These are phyloP conservation scores for Cylindroiulus punctatus DNA, from an alignment of 2,888 invertebrate species.

Conservation along the genomic window DNA sequence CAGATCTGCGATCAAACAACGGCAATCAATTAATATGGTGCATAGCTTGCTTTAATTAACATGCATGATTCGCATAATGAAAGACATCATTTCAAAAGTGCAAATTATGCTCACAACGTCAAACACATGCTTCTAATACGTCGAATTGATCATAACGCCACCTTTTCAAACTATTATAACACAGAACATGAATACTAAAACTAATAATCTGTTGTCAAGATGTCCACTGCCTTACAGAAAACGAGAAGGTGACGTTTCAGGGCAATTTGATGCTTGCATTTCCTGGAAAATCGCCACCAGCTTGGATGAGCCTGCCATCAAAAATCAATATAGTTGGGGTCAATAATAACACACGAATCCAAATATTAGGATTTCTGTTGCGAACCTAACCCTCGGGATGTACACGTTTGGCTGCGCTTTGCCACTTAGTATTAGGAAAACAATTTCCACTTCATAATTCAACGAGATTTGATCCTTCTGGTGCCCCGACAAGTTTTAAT, in stretches of 20 bases:
- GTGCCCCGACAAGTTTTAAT: not conserved
- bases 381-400: not conserved
- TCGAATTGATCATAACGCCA: too few species aligned
- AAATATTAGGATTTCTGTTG: not conserved
- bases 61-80: too few species aligned
- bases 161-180: too few species aligned
- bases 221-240: not conserved
- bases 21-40: too few species aligned
- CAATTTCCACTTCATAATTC: conserved; percentile 1
- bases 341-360: not conserved
- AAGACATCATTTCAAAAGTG: too few species aligned
- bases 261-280: not conserved
- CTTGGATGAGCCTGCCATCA: not conserved
- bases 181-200: too few species aligned
- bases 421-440: not conserved
- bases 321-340: not conserved
- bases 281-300: not conserved
- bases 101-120: too few species aligned
- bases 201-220: too few species aligned
- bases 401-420: not conserved
- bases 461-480: not conserved
- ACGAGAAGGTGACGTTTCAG: not conserved
- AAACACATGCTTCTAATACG: too few species aligned
- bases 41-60: too few species aligned
- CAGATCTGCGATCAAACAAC: too few species aligned